Conservation (phyloP, 1,140 invertebrate genomes). For the Cyclargus thomasi region DNA sequence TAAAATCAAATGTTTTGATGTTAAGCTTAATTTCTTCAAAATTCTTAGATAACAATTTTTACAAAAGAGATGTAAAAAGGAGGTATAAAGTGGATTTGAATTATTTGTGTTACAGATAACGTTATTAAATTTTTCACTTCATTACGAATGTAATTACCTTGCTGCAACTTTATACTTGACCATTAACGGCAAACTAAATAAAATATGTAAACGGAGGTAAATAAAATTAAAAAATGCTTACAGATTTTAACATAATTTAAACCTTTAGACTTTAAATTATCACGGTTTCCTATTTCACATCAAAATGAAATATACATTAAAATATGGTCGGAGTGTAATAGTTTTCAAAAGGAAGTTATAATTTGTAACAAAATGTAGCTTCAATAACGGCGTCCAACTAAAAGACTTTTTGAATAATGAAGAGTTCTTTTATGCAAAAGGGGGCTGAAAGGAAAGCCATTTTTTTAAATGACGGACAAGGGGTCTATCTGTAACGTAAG, state of each 20-base stretch:
- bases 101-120: not conserved
- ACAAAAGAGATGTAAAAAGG: not conserved
- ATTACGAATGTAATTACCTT: not conserved
- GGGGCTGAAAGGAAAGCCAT: conserved; percentile 59
- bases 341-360: conserved; percentile 11
- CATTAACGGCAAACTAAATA: not conserved
- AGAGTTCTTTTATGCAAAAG: conserved; percentile 62
- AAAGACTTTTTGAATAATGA: conserved; percentile 64
- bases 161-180: not conserved
- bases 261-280: not conserved
- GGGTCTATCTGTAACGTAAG: conserved; percentile 61
- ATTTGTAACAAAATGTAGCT: conserved; percentile 23
- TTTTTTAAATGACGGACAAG: conserved; percentile 57
- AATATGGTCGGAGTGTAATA: not conserved
- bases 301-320: not conserved
- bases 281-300: not conserved
- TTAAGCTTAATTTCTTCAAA: not conserved
- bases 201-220: not conserved
- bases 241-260: not conserved
- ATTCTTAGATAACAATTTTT: not conserved
- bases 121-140: not conserved
- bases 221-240: not conserved
- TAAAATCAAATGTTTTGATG: not conserved
- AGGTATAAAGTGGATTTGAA: not conserved
- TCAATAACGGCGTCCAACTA: conserved; percentile 48